Conservation (phyloP, 1,140 invertebrate species). For the Diachasma alloeum region DNA sequence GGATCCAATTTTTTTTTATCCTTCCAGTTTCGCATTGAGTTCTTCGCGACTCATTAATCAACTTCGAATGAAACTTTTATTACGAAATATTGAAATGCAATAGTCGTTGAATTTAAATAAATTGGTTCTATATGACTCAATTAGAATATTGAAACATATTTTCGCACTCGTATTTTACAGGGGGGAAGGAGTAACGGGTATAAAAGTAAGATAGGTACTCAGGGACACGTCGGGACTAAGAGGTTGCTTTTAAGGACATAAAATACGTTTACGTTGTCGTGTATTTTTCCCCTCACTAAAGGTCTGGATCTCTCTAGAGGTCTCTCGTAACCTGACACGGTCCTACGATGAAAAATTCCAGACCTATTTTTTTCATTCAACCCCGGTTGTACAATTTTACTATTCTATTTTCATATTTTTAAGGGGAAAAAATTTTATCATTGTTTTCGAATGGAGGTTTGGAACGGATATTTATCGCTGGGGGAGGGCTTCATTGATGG, state of each 20-base stretch:
- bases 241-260: slow-evolving; percentile 43
- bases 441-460: not conserved
- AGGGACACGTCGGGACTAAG: slow-evolving; percentile 27
- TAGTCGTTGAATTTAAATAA: not conserved
- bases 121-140: not conserved
- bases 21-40: not conserved
- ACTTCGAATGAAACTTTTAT: not conserved
- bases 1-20: too few relatives aligned
- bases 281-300: slow-evolving; percentile 3
- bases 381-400: not conserved
- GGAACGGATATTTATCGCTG: slow-evolving; percentile 5
- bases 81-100: not conserved
- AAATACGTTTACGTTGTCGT: slow-evolving; percentile 34
- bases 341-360: slow-evolving; percentile 1
- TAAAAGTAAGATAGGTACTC: slow-evolving; percentile 5
- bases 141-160: slow-evolving; percentile 5
- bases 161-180: not conserved
- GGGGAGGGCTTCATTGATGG: not conserved
- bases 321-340: not conserved
- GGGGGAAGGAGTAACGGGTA: not conserved
- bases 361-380: not conserved
- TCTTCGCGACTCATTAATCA: not conserved
- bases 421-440: not conserved
- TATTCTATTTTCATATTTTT: not conserved
- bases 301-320: not conserved